Evolutionary conservation across 2,113 vertebrate genomes (phyloP).

Genomic region (Clupea harengus): DNA sequence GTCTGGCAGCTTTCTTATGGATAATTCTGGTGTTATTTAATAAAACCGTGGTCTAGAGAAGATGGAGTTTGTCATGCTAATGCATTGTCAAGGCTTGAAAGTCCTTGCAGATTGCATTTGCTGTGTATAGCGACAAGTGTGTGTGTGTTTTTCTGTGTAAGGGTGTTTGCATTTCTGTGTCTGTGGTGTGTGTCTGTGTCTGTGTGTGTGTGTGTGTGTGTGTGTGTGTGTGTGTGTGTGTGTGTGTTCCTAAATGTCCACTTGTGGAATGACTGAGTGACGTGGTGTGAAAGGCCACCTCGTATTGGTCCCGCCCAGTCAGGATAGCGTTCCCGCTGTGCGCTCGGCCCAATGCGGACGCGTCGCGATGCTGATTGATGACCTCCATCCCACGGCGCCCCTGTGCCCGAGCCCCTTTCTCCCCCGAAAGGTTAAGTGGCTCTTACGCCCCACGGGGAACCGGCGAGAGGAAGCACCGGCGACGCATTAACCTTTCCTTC

Average conservation of each 20-base stretch:
- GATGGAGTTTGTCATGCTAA: not conserved
- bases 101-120: not conserved
- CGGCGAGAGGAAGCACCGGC: constrained; percentile 15
- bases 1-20: not conserved
- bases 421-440: constrained; percentile 35
- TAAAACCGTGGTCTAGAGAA: not conserved
- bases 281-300: not conserved
- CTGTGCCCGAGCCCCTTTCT: not conserved
- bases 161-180: too few species aligned
- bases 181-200: not conserved
- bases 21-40: not conserved
- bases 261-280: not conserved
- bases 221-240: not conserved
- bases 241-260: not conserved
- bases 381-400: constrained; percentile 18
- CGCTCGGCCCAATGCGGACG: not conserved
- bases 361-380: constrained; percentile 26
- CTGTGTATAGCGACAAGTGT: too few species aligned
- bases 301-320: not conserved
- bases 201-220: not conserved
- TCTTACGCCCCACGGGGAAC: constrained; percentile 31
- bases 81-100: not conserved
- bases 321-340: not conserved
- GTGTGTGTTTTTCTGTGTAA: not conserved
- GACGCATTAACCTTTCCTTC: constrained; percentile 39